Evolutionary conservation across 2,888 invertebrate species (phyloP).

Genomic region (Masnerella sp.): DNA sequence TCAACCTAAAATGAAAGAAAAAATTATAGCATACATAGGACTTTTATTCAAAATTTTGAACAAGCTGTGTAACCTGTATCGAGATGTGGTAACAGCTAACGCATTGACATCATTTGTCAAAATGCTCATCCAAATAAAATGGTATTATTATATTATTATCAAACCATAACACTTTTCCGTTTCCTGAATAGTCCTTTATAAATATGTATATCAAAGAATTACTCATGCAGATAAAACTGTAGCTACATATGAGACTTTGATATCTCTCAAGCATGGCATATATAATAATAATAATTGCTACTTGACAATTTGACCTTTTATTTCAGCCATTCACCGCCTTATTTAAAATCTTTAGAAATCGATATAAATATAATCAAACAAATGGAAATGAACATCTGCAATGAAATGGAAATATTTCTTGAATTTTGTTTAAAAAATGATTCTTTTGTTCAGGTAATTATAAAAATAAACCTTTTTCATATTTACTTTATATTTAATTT

Average conservation of each 20-base stretch:
- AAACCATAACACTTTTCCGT: too few species aligned
- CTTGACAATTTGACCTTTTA: too few species aligned
- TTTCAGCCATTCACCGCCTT: constrained; percentile 45
- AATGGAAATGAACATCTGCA: constrained; percentile 59
- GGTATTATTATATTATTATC: too few species aligned
- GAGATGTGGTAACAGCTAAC: constrained; percentile 61
- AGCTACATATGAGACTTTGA: too few species aligned
- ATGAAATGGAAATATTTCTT: constrained; percentile 61
- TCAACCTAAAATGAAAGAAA: constrained; percentile 62
- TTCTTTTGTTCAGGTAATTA: constrained; percentile 49
- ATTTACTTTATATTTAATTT: not conserved
- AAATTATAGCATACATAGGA: constrained; percentile 64
- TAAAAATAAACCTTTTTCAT: too few species aligned
- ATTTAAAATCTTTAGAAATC: constrained; percentile 43
- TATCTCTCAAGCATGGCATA: too few species aligned
- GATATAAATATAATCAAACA: constrained; percentile 60
- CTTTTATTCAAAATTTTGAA: constrained; percentile 69
- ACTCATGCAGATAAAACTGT: too few species aligned
- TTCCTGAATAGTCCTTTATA: too few species aligned
- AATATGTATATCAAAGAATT: too few species aligned
- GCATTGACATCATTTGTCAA: constrained; percentile 61
- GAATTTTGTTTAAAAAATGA: constrained; percentile 61
- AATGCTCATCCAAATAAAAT: constrained; percentile 63
- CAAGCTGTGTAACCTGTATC: constrained; percentile 67
- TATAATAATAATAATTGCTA: too few species aligned